Evolutionary conservation across 2,113 vertebrate species (phyloP), one percentile per base, ranked within the genome.

Genomic region (Erythrocercus mccallii): DNA sequence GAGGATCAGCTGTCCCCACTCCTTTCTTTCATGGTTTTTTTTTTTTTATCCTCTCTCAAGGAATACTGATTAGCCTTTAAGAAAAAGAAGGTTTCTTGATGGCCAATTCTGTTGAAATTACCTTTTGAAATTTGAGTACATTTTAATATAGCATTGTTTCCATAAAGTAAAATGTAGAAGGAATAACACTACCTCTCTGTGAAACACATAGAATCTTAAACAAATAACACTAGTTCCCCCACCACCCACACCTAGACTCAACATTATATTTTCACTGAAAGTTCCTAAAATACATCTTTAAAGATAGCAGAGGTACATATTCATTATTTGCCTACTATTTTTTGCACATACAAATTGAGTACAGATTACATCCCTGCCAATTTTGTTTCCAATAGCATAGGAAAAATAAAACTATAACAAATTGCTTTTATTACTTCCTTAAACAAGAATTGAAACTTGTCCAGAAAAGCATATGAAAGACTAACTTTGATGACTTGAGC

Each of bases 381-480:
- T 93, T 90, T 56, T 74, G 78, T 94, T 96, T 91, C 92, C 92
- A 85, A 94, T 25, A 53, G 45, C 84, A 86, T 8, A 77, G 81
- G 86, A 95, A 90, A 95, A 95, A 91, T 91, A 95, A 70, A 90
- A 88, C 87, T 90, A 88, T 76, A 90, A 86, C 76, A 97, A 92
- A 95, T 95, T 94, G 86, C 38, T 95, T 95, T 92, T 82, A 95
- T 95, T 91, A 86, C 90, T 94, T 96, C 95, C 94, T 96, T 91
- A 95, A 95, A 96, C 96, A 92, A 89, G 84, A 87, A 95, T 25
- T 74, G 94, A 98, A 95, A 78, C 68, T 96, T 64, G 61, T 95
- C 83, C 94, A 90, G 35, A 95, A 92, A 96, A 93, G 76, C 93
- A 97, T 90, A 81, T 74, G 85, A 94, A 97, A 83, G 86, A 53